Percentiles rank a stretch among this genome's conserved stretches.
These are phyloP conservation scores for Drosophila siamana DNA, from an alignment of 2,888 invertebrate genomes.

Conservation along the genomic window DNA sequence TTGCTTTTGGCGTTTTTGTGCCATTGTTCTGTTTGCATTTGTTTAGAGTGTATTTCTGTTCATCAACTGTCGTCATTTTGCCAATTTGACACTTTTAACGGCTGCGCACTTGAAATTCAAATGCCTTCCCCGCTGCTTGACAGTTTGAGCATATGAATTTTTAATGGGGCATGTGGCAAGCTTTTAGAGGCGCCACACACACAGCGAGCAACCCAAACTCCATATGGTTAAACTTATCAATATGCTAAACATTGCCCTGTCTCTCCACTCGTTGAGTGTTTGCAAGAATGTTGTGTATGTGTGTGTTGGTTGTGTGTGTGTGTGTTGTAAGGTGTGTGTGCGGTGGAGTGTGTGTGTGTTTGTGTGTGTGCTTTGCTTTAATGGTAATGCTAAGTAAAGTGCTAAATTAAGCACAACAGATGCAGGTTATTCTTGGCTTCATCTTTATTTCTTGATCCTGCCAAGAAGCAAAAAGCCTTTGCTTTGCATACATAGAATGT, in stretches of 20 bases:
- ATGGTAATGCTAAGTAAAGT: constrained; percentile 49
- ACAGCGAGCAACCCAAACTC: constrained; percentile 27
- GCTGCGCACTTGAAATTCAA: constrained; percentile 74
- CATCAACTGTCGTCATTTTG: constrained; percentile 60
- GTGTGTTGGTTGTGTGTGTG: no score
- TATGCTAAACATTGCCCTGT: constrained; percentile 66
- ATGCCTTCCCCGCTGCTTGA: constrained; percentile 60
- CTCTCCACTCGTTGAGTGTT: background rate
- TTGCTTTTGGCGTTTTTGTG: constrained; percentile 20
- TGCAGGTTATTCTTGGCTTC: constrained; percentile 27
- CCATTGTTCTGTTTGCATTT: constrained; percentile 30
- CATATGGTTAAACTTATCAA: constrained; percentile 64
- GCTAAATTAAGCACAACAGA: constrained; percentile 33
- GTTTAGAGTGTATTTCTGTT: constrained; percentile 11
- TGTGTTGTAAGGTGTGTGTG: background rate
- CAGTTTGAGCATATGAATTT: constrained; percentile 75
- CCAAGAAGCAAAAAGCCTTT: background rate
- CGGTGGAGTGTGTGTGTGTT: background rate
- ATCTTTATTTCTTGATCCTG: constrained; percentile 8
- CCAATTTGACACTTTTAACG: constrained; percentile 79
- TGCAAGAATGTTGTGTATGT: no score
- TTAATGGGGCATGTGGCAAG: constrained; percentile 70
- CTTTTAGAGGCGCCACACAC: constrained; percentile 39
- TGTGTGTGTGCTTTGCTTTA: constrained; percentile 24
- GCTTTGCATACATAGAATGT: background rate